Evolutionary conservation across 2,888 invertebrate genomes (phyloP), one percentile per base, ranked within the genome.

Genomic region (Sialis fuliginosa): DNA sequence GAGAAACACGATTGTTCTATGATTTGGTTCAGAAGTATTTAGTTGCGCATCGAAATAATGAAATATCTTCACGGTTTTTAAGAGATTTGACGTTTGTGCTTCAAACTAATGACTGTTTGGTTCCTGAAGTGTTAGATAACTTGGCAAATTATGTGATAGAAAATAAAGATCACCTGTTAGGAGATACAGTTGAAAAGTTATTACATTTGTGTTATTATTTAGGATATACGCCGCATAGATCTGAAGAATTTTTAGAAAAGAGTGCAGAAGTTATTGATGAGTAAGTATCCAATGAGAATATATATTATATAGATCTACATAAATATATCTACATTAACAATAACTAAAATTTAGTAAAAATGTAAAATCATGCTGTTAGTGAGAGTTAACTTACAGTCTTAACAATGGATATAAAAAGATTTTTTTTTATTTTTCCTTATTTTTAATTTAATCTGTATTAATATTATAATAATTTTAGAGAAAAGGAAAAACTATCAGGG

Each of bases 401-500:
- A n/a, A n/a, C n/a, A n/a, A n/a, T n/a, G n/a, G n/a, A n/a, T n/a
- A n/a, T n/a, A n/a, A n/a, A n/a, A n/a, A n/a, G n/a, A n/a, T n/a
- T n/a, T n/a, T n/a, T n/a, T n/a, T n/a, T n/a, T 22, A 22, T 22
- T 22, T 22, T 22, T 22, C 2, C 4, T 47, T 8, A 45, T 39
- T 13, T 39, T 30, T 33, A 37, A 43, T 39, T 2, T 39, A 40
- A 49, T 35, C 45, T n/a, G 7, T 13, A 39, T 44, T 39, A n/a
- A 33, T 48, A 46, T 48, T 50, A 46, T 45, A n/a, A n/a, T n/a
- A n/a, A 50, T 60, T 64, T 37, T 54, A 77, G 77, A 48, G 72
- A 76, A 56, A 70, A 70, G 54, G 65, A 71, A 46, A 61, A 68
- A 42, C 62, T 77, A 59, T 68, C 65, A 44, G 70, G 72, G 4